Base-by-base conservation (phyloP, 2,888 invertebrate species). In the Tyria jacobaeae region DNA sequence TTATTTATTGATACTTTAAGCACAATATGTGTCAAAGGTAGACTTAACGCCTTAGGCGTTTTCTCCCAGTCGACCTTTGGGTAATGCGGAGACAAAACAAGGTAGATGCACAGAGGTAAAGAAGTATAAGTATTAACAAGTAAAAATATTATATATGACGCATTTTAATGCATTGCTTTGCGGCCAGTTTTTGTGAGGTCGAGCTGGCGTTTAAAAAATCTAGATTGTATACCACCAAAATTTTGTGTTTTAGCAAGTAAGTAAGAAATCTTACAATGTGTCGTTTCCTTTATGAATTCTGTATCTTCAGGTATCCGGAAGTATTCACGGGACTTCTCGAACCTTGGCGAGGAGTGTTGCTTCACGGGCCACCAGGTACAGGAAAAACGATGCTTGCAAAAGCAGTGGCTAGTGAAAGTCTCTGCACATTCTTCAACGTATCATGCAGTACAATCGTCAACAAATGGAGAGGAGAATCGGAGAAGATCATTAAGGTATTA, bases 401-500 rank as follows among this genome's bases (percentile, higher is more conserved):
- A 87, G 98, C 98, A 0, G 96, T 98, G 1, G 98, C 98, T 5
- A 95, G 96, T 0, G 97, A 98, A 89, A 96, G 97, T 69, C 79
- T 95, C 92, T 95, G 95, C 65, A 97, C 97, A 0, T 98, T 99
- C 90, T 98, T 99, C 87, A 99, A 98, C 84, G 96, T 99, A 15
- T 96, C 98, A 2, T 97, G 98, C 65, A 97, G 98, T 79, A 96
- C 97, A 3, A 95, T 99, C 49, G 96, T 98, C n/a, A 98, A 97
- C 80, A 99, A 99, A 89, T 99, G 99, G 99, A 94, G 99, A 35
- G 99, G 99, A 0, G 99, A 99, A 77, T 98, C 98, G 0, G 99
- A 99, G 91, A 99, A 98, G 90, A 96, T 98, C 75, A 95, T 99
- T 49, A 96, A 97, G 91, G 97, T 97, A 81, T 25, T 2, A 6